These are phyloP conservation scores for Hemistola chrysoprasaria DNA, from an alignment of 2,888 invertebrate species.

Conservation along the genomic window DNA sequence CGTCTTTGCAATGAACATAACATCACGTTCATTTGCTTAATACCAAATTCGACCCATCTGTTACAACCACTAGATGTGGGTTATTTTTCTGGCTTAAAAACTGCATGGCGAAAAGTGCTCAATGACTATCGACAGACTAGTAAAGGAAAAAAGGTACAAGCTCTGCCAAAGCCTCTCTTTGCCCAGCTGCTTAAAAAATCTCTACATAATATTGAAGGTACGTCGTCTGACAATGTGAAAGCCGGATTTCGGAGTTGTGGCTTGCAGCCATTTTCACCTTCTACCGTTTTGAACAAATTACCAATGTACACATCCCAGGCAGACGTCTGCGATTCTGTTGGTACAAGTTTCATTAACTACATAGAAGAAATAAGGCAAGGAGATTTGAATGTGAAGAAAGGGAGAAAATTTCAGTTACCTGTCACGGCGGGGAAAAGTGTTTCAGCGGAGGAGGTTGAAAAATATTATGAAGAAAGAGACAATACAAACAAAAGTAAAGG, in stretches of 20 bases:
- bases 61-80: constrained; percentile 10
- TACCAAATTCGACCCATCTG: constrained; percentile 9
- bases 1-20: constrained; percentile 6
- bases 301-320: too few species aligned
- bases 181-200: constrained; percentile 4
- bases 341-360: too few species aligned
- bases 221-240: constrained; percentile 12
- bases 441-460: not conserved
- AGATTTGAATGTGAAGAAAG: not conserved
- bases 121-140: constrained; percentile 14
- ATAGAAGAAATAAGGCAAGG: constrained; percentile 4
- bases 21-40: constrained; percentile 4
- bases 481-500: not conserved
- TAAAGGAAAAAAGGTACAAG: constrained; percentile 12
- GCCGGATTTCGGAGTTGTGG: constrained; percentile 12
- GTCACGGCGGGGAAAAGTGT: not conserved
- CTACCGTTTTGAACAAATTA: constrained; percentile 7
- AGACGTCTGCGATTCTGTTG: constrained; percentile 6
- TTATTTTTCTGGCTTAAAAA: constrained; percentile 4
- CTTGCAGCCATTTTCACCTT: constrained; percentile 8
- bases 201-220: too few species aligned
- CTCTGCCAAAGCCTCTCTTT: constrained; percentile 18
- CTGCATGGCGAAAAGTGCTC: constrained; percentile 10
- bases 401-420: not conserved
- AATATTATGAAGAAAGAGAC: not conserved